Conservation (phyloP, 2,113 vertebrate species). For the Crypturellus undulatus region DNA sequence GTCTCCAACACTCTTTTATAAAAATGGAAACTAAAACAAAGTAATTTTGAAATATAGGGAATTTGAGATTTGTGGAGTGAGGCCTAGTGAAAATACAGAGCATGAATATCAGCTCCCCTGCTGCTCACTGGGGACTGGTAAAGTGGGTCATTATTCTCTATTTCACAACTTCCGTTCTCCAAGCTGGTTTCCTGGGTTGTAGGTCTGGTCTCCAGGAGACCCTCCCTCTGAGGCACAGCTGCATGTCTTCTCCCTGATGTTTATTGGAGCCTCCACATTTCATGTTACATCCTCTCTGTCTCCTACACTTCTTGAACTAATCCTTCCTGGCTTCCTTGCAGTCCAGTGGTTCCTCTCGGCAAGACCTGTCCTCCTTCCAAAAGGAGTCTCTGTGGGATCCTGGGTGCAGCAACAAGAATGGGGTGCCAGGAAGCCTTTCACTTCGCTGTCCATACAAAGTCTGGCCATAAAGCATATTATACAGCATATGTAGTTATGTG, state of each 20-base stretch:
- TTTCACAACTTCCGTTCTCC: background rate
- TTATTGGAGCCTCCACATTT: background rate
- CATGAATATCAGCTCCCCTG: background rate
- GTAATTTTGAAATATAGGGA: background rate
- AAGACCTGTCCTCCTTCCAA: background rate
- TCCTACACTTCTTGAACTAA: background rate
- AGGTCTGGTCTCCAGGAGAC: background rate
- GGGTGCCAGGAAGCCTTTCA: background rate
- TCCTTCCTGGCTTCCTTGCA: background rate
- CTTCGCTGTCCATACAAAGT: background rate
- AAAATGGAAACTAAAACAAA: background rate
- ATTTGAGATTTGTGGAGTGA: background rate
- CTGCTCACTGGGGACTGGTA: background rate
- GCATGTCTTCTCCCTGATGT: background rate
- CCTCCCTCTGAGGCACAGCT: background rate
- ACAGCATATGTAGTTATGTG: background rate
- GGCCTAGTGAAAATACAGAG: background rate
- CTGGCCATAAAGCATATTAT: background rate
- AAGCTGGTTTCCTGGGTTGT: background rate
- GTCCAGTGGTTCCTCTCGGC: fast-evolving
- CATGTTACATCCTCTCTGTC: background rate
- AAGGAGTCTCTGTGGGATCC: background rate
- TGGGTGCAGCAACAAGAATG: background rate
- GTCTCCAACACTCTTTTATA: background rate
- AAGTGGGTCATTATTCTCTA: background rate